These are phyloP conservation scores for Anas platyrhynchos DNA, from an alignment of 2,113 vertebrate genomes.

Conservation along the genomic window DNA sequence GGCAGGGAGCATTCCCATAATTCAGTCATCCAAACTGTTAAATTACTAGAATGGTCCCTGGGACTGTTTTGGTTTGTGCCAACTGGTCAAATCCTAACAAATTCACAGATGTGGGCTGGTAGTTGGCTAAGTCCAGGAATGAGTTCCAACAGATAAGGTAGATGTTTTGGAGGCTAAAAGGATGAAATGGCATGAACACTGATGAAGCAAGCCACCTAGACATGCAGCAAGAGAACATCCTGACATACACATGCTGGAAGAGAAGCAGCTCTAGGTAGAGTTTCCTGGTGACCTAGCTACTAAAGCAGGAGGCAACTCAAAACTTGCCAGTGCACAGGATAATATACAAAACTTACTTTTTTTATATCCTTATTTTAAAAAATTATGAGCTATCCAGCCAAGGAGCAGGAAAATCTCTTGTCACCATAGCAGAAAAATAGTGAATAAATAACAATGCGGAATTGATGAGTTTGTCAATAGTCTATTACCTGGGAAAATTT, in stretches of 20 bases:
- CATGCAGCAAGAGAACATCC: background rate
- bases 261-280: background rate
- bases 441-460: background rate
- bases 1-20: background rate
- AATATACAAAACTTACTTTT: background rate
- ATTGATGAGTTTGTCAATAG: slow-evolving; percentile 24
- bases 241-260: background rate
- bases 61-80: background rate
- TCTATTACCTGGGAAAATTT: background rate
- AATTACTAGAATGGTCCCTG: background rate
- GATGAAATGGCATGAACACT: background rate
- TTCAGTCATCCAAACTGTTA: background rate
- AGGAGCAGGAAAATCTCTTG: background rate
- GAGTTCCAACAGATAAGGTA: background rate
- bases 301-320: background rate
- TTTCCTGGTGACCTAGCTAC: background rate
- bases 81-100: background rate
- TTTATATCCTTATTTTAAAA: background rate
- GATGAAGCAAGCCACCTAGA: background rate
- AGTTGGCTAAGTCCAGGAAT: background rate
- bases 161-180: background rate
- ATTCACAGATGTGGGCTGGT: background rate
- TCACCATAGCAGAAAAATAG: background rate
- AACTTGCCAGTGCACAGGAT: background rate
- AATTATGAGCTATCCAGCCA: background rate